phyloP scores from a whole-genome alignment of 2,113 vertebrate species.

The Propithecus coquereli region DNA sequence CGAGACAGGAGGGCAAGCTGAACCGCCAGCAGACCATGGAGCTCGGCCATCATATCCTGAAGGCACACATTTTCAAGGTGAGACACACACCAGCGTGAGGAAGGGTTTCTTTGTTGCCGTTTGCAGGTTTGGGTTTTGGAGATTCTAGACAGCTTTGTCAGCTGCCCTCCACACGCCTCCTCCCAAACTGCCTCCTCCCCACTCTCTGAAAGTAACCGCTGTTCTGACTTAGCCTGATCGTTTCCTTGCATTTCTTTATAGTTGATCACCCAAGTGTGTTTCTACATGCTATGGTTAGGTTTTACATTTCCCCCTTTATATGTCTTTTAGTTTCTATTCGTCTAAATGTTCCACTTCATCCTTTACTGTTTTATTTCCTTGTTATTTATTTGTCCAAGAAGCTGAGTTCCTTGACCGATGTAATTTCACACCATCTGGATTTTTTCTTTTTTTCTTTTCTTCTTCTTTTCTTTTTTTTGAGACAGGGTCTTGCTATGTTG shows the following conservation, averaged over 20 bases:
- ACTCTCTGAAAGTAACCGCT: not conserved
- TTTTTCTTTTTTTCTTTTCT: not conserved
- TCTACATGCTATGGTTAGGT: not conserved
- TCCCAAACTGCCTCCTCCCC: not conserved
- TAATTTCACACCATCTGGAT: not conserved
- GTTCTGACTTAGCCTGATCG: not conserved
- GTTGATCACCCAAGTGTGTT: not conserved
- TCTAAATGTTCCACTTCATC: not conserved
- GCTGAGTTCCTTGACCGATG: not conserved
- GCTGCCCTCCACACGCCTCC: not conserved
- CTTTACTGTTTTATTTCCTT: not conserved
- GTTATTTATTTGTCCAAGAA: not conserved
- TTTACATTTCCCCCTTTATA: not conserved
- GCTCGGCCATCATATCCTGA: constrained; percentile 97
- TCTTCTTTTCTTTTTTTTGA: not conserved
- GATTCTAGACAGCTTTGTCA: not conserved
- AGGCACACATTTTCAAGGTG: constrained; percentile 99
- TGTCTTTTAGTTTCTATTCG: not conserved
- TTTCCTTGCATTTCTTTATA: not conserved
- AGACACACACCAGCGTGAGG: not conserved
- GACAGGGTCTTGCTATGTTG: not conserved
- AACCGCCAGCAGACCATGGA: constrained; percentile 99
- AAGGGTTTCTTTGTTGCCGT: not conserved
- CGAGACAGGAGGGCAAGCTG: constrained; percentile 95
- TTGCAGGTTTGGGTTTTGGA: not conserved